Base-by-base conservation (phyloP, 2,797 vertebrate genomes). In the Oryzias dopingdopingensis region DNA sequence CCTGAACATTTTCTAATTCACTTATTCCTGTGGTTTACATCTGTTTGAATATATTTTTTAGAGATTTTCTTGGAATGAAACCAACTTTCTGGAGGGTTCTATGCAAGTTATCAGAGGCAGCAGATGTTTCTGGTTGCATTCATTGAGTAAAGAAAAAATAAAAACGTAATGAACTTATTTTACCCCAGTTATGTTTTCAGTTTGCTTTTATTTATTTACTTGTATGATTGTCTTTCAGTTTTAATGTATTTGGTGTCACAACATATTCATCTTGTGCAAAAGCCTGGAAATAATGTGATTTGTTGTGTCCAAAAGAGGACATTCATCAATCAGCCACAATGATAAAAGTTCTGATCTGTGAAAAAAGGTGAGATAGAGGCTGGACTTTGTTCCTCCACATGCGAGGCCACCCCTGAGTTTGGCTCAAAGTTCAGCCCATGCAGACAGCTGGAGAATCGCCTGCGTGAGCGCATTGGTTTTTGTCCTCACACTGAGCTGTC, bases 321-420 rank as follows among this genome's bases (percentile, higher is more conserved):
- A 29, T 45, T 49, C 50, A 59, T 76, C 56, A 65, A 42, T 76
- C 62, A 67, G 29, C 0, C 1, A 23, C 14, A 49, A 15, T 57
- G 65, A 77, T 75, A 63, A 76, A 55, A 66, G 49, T 55, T 41
- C 16, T 51, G 26, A 48, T 24, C 44, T 42, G 62, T 49, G 42
- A n/a, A 60, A 72, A 72, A 59, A 53, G 67, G 53, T 2, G 47
- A 78, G 83, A 88, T 87, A 88, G 80, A 67, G 56, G 55, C 42
- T 50, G 88, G 74, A 89, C 90, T 91, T 91, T 83, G 88, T 20
- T 77, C 87, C 56, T 88, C 86, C 88, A 90, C 85, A 84, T 86
- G 54, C 46, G 68, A 86, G 73, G 60, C 70, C 29, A 18, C 69
- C 69, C 60, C 64, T 40, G 52, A 42, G 47, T 70, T 44, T 37